Evolutionary conservation across 2,888 invertebrate species (phyloP), one percentile per base, ranked within the genome.

Genomic region (Eugnorisma glareosa): DNA sequence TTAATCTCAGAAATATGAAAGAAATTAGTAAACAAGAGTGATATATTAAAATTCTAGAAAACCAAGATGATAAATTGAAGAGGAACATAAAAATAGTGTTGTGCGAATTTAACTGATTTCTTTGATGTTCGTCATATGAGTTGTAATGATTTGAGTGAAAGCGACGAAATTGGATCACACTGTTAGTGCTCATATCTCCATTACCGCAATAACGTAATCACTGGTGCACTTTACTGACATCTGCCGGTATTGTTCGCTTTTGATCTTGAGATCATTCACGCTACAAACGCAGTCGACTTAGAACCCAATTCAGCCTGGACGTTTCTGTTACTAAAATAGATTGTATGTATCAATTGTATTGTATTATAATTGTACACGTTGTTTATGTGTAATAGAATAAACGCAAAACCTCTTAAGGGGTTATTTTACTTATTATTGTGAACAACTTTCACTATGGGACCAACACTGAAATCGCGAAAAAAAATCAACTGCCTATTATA

Each of bases 141-240:
- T 75, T 78, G 81, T 70, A 83, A 81, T 75, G 67, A 85, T 79
- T 77, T 76, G 77, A 81, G 74, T 73, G 81, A 86, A 81, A 75
- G 83, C 69, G 68, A 78, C 79, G 82, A 79, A 87, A 86, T 83
- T 73, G 73, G 75, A 82, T 82, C 84, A 77, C 81, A 85, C 69
- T 77, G 79, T 84, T 86, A 76, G 71, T 79, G 73, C 57, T 71
- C 77, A 79, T 77, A 76, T 84, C 79, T 82, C 73, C 40, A 59
- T 77, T 80, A 78, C 86, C 75, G 68, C 71, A 82, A 82, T 80
- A 84, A 84, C 81, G 84, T 81, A 77, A 86, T 86, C 86, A 86
- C 74, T 82, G 77, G 75, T 79, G 75, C 71, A 83, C 66, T 76
- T 77, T 51, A 45, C 76, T 31, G 77, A 79, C 77, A 76, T 79